Evolutionary conservation across 2,888 invertebrate species (phyloP).

Genomic region (Hymenopus coronatus): DNA sequence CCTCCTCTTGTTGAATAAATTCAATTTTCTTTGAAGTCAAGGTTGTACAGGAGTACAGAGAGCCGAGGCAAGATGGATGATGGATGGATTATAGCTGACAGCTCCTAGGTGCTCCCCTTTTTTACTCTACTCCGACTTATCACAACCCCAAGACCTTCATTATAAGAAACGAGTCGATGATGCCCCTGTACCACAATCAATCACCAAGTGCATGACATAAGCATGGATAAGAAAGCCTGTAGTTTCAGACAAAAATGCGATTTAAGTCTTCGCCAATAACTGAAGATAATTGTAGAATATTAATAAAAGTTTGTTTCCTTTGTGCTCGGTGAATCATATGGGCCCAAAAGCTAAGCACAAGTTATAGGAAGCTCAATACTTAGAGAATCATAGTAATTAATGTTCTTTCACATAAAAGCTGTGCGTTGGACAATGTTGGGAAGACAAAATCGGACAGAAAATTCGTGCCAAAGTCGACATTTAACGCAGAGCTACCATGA

Average conservation of each 20-base stretch:
- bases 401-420: too few relatives aligned
- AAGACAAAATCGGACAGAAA: too few relatives aligned
- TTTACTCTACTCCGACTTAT: slow-evolving; percentile 19
- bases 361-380: too few relatives aligned
- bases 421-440: too few relatives aligned
- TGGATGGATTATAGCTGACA: slow-evolving; percentile 22
- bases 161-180: slow-evolving; percentile 21
- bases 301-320: too few relatives aligned
- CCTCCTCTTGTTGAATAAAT: background rate
- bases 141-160: slow-evolving; percentile 20
- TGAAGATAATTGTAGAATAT: too few relatives aligned
- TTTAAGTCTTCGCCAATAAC: too few relatives aligned
- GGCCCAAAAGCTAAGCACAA: too few relatives aligned
- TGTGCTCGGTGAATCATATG: too few relatives aligned
- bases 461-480: too few relatives aligned
- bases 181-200: slow-evolving; percentile 7
- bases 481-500: too few relatives aligned
- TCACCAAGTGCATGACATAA: slow-evolving; percentile 3
- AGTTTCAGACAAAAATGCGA: background rate
- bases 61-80: background rate
- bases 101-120: background rate
- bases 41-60: background rate
- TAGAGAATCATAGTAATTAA: too few relatives aligned
- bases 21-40: background rate
- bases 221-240: background rate